Base-by-base conservation (phyloP, 2,888 invertebrate genomes). In the Agrochola lota region DNA sequence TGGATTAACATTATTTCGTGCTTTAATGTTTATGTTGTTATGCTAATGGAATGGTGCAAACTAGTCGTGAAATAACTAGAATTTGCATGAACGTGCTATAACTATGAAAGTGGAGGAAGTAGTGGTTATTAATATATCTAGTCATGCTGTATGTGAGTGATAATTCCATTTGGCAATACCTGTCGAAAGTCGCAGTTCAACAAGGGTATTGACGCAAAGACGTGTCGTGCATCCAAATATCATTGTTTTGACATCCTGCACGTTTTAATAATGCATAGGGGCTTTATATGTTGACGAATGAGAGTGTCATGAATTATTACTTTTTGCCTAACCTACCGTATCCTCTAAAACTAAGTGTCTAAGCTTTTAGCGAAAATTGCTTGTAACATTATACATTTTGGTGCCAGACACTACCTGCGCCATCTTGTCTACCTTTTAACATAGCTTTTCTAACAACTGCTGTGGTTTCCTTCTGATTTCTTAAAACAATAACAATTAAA, bases 231-330 rank as follows among this genome's bases (percentile, higher is more conserved):
- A 72, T 86, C n/a, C n/a, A 63, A 63, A 78, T 69, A 55, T 43
- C 11, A 67, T 83, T 59, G 64, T 59, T 74, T 55, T 57, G 55
- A 67, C 67, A 85, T 81, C 72, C 66, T 85, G 46, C 77, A 57
- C 68, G 63, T 69, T 71, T 82, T 43, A 82, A 82, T 74, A 83
- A 78, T 74, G 69, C 66, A 83, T 70, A 66, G 67, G 69, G 59
- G 49, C 43, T 70, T 72, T 70, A 70, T 69, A 77, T 86, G 74
- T 70, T 59, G 60, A 83, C 60, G 60, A 77, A 83, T 69, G 46
- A 59, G 52, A 71, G 57, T 68, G 17, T 68, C 64, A 57, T 78
- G 68, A 83, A 74, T 73, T 73, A 77, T 77, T 74, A 67, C 66
- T 70, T 43, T 35, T 52, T 71, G 40, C 57, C 57, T 74, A 46